Evolutionary conservation across 1,140 invertebrate species (phyloP).

Genomic region (Nasonia longicornis): DNA sequence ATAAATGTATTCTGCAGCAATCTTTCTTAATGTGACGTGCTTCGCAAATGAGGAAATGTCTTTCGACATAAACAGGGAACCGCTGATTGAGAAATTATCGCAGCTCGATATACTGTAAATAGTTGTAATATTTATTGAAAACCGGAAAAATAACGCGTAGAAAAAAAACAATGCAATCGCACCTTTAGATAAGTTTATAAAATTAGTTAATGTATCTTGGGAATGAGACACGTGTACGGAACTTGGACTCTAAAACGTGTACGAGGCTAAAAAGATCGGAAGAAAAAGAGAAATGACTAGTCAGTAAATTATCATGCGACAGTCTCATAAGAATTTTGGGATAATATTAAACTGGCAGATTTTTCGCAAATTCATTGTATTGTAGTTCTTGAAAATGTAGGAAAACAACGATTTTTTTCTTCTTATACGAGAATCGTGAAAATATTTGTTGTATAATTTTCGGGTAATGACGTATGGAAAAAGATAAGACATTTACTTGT

Average conservation of each 20-base stretch:
- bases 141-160: slow-evolving; percentile 55
- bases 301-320: too few relatives aligned
- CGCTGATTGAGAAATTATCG: not conserved
- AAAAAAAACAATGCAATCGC: slow-evolving; percentile 49
- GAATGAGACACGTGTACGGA: slow-evolving; percentile 37
- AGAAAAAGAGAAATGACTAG: not conserved
- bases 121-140: slow-evolving; percentile 69
- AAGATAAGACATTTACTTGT: too few relatives aligned
- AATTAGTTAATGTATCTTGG: slow-evolving; percentile 19
- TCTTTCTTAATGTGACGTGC: not conserved
- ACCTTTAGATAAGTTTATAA: slow-evolving; percentile 57
- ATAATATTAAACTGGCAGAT: slow-evolving; percentile 21
- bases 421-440: too few relatives aligned
- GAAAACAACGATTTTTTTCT: too few relatives aligned
- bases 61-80: not conserved
- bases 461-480: too few relatives aligned
- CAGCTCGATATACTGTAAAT: slow-evolving; percentile 60
- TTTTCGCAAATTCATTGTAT: too few relatives aligned
- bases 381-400: too few relatives aligned
- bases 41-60: too few relatives aligned
- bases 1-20: not conserved
- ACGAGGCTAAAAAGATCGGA: slow-evolving; percentile 50
- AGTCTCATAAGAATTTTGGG: not conserved
- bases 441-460: too few relatives aligned
- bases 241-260: slow-evolving; percentile 35